These are phyloP conservation scores for Ailuropoda melanoleuca DNA, from an alignment of 2,113 vertebrate species.

Conservation along the genomic window DNA sequence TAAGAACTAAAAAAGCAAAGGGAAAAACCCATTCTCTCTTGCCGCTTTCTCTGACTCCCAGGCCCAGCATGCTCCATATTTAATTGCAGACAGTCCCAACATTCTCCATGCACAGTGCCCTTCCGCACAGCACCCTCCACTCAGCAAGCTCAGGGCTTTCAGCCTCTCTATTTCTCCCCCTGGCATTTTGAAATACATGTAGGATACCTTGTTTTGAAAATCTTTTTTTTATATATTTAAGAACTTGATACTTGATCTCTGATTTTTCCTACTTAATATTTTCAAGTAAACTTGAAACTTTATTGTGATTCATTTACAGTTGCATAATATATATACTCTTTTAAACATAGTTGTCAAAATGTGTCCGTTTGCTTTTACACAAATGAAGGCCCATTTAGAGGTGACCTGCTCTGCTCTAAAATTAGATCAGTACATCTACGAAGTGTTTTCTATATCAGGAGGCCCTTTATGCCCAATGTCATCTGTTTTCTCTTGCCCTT, in stretches of 20 bases:
- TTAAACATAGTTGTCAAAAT: slow-evolving; percentile 7
- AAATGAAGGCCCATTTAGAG: not conserved
- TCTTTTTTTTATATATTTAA: not conserved
- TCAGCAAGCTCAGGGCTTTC: not conserved
- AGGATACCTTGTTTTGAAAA: not conserved
- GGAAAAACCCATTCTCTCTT: not conserved
- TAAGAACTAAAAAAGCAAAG: slow-evolving; percentile 43
- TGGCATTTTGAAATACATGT: not conserved
- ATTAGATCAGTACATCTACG: slow-evolving; percentile 16
- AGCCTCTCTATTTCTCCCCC: not conserved
- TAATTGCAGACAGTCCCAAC: not conserved
- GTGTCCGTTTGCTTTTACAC: not conserved
- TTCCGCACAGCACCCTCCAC: not conserved
- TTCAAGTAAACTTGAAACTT: not conserved
- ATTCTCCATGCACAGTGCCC: not conserved
- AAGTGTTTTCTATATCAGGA: not conserved
- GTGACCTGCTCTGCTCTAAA: slow-evolving; percentile 16
- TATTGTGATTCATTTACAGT: not conserved
- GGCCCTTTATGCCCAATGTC: not conserved
- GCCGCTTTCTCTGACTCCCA: not conserved
- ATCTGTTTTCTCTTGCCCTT: not conserved
- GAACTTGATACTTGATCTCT: not conserved
- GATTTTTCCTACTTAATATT: not conserved
- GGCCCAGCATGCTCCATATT: not conserved
- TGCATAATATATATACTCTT: not conserved